phyloP scores from a whole-genome alignment of 2,888 invertebrate genomes.

The Frankliniella fusca region DNA sequence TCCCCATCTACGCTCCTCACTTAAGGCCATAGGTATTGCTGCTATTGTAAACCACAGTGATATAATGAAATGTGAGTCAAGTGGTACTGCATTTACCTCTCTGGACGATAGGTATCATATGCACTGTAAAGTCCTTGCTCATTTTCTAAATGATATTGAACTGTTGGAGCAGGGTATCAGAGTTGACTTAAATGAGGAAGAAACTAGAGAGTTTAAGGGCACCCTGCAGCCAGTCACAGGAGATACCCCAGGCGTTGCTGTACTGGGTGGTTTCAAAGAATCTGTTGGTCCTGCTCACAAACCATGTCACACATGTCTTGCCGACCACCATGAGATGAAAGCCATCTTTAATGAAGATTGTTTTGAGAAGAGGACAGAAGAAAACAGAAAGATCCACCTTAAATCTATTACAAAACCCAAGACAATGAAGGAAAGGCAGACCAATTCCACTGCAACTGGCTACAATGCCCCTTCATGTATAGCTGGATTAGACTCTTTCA shows the following conservation, averaged over 20 bases:
- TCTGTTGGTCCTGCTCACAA: background rate
- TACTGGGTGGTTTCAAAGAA: background rate
- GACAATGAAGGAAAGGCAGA: too few relatives aligned
- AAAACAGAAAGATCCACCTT: too few relatives aligned
- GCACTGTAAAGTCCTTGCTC: background rate
- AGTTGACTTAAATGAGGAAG: background rate
- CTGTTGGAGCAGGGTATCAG: background rate
- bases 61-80: too few relatives aligned
- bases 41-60: too few relatives aligned
- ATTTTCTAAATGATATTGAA: background rate
- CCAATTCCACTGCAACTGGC: background rate
- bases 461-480: background rate
- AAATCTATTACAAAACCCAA: too few relatives aligned
- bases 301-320: too few relatives aligned
- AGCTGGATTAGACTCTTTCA: background rate
- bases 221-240: background rate
- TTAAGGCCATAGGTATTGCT: too few relatives aligned
- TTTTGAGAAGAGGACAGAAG: too few relatives aligned
- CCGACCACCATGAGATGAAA: too few relatives aligned
- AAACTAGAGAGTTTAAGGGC: background rate
- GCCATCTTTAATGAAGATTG: too few relatives aligned
- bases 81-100: too few relatives aligned
- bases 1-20: too few relatives aligned
- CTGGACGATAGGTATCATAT: background rate
- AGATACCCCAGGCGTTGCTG: background rate